Percentiles rank a stretch among this genome's conserved stretches.
These are phyloP conservation scores for Hydra vulgaris DNA, from an alignment of 30 jellyfish, hydroid and myxozoan species.

Conservation along the genomic window DNA sequence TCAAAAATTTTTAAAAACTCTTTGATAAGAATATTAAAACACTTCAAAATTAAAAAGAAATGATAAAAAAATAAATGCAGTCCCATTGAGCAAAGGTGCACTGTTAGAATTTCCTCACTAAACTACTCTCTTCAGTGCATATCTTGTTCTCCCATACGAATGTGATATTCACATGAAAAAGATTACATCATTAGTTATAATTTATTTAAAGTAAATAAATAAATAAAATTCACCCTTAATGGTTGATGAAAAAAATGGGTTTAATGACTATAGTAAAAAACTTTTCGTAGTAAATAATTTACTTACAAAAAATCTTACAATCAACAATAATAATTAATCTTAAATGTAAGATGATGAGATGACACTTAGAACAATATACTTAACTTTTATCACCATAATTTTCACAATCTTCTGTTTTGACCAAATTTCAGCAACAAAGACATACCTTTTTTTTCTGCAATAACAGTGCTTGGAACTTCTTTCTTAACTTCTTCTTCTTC, in stretches of 20 bases:
- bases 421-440: too few relatives aligned
- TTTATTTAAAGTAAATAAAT: neutral
- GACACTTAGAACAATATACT: too few relatives aligned
- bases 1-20: neutral
- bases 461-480: neutral
- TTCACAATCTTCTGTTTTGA: too few relatives aligned
- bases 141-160: slow-evolving; percentile 18
- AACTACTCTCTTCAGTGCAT: neutral
- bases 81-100: slow-evolving; percentile 82
- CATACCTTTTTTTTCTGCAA: neutral
- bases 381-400: too few relatives aligned
- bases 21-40: neutral
- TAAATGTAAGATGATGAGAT: too few relatives aligned
- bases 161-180: neutral
- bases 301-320: too few relatives aligned
- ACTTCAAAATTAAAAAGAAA: neutral
- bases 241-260: neutral
- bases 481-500: slow-evolving; percentile 38
- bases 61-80: neutral
- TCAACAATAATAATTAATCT: too few relatives aligned
- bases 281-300: too few relatives aligned
- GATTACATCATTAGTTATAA: neutral
- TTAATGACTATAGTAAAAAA: too few relatives aligned
- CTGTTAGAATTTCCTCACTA: slow-evolving; percentile 57
- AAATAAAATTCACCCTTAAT: neutral